phyloP scores from a whole-genome alignment of 2,888 invertebrate genomes.

The Ormia ochracea region DNA sequence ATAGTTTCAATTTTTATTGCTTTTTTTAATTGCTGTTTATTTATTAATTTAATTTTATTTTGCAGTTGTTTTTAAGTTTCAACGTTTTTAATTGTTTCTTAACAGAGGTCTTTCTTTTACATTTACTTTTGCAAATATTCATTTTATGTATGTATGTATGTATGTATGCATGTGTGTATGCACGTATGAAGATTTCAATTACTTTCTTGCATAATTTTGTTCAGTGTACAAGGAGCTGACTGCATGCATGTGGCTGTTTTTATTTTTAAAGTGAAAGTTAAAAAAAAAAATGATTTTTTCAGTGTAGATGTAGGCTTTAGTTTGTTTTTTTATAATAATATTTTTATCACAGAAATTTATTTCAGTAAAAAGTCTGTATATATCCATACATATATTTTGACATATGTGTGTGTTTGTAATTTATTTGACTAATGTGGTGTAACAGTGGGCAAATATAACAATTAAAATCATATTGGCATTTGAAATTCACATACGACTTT shows the following conservation, averaged over 20 bases:
- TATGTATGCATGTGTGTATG: not conserved
- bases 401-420: slow-evolving; percentile 14
- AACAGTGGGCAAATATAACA: not conserved
- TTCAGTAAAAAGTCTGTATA: slow-evolving; percentile 55
- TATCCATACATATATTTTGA: no score
- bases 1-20: slow-evolving; percentile 54
- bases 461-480: not conserved
- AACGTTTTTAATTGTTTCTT: not conserved
- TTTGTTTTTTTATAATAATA: slow-evolving; percentile 2
- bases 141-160: not conserved
- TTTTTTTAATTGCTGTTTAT: slow-evolving; percentile 56
- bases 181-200: not conserved
- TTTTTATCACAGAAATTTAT: slow-evolving; percentile 64
- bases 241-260: slow-evolving; percentile 1
- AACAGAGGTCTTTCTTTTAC: not conserved
- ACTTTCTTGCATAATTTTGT: not conserved
- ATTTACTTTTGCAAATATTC: slow-evolving; percentile 6
- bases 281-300: not conserved
- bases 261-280: not conserved
- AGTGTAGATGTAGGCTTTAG: not conserved
- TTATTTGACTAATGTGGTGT: not conserved
- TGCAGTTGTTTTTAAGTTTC: not conserved
- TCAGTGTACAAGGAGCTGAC: slow-evolving; percentile 16
- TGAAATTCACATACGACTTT: not conserved
- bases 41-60: slow-evolving; percentile 40